A percentile compares a stretch with the other conserved stretches of the same genome.
phyloP scores from a whole-genome alignment of 2,797 vertebrate genomes.

The Gadopsis marmoratus region DNA sequence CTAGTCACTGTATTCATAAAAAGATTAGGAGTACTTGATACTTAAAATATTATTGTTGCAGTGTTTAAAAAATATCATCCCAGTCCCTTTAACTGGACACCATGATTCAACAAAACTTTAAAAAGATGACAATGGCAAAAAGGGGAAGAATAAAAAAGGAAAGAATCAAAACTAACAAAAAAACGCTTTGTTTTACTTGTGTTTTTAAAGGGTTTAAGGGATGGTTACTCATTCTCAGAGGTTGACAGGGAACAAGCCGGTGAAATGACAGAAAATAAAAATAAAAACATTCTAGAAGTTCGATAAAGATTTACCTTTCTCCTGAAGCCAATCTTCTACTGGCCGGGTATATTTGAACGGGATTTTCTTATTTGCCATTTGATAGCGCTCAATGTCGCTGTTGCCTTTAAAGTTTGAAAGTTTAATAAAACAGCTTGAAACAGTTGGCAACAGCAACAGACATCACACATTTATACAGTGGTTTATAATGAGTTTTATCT shows the following conservation, averaged over 20 bases:
- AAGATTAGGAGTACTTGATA: conserved; percentile 40
- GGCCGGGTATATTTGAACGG: conserved; percentile 99
- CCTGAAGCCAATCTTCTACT: conserved; percentile 98
- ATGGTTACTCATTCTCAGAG: conserved; percentile 80
- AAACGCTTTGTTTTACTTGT: conserved; percentile 64
- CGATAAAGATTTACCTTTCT: conserved; percentile 97
- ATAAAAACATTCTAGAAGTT: conserved; percentile 87
- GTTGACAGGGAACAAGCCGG: conserved; percentile 81
- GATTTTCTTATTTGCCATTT: conserved; percentile 99
- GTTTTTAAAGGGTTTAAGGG: conserved; percentile 77
- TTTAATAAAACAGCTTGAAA: conserved; percentile 94
- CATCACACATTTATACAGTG: conserved; percentile 85
- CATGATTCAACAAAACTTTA: conserved; percentile 89
- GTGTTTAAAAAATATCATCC: conserved; percentile 45
- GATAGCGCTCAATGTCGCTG: conserved; percentile 99
- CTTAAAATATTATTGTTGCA: conserved; percentile 34
- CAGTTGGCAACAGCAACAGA: conserved; percentile 92
- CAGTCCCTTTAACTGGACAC: conserved; percentile 97
- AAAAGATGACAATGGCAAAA: conserved; percentile 87
- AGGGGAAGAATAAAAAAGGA: conserved; percentile 50
- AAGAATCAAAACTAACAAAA: conserved; percentile 41
- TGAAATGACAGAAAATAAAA: conserved; percentile 83
- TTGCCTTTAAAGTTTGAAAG: conserved; percentile 99
- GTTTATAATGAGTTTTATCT: conserved; percentile 85
- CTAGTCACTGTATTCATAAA: conserved; percentile 33